phyloP scores from a whole-genome alignment of 2,113 vertebrate genomes.

The Actinemys pallida region DNA sequence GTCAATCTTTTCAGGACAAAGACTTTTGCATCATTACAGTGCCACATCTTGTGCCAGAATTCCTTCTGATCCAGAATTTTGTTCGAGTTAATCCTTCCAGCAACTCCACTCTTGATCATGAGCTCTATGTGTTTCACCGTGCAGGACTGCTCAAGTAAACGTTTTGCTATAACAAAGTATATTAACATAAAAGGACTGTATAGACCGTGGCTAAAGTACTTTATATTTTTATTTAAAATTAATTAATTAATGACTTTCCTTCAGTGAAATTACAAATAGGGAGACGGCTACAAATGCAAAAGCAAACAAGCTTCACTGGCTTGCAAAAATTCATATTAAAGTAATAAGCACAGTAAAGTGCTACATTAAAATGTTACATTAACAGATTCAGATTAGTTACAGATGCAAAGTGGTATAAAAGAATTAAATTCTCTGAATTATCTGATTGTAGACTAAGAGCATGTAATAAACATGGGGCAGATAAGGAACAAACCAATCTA shows the following conservation, averaged over 20 bases:
- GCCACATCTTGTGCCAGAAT: constrained; percentile 80
- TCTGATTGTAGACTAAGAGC: not conserved
- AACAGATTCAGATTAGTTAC: not conserved
- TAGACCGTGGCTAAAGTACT: not conserved
- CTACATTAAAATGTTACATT: not conserved
- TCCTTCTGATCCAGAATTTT: constrained; percentile 86
- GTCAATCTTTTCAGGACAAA: constrained; percentile 79
- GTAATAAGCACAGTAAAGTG: fast-evolving
- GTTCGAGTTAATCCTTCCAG: constrained; percentile 75
- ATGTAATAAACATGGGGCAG: not conserved
- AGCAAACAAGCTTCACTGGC: not conserved
- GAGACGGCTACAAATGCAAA: not conserved
- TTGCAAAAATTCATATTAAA: not conserved
- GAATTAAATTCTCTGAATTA: not conserved
- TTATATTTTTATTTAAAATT: not conserved
- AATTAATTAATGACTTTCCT: not conserved
- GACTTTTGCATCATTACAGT: constrained; percentile 88
- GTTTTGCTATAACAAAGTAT: fast-evolving
- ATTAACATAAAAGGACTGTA: not conserved
- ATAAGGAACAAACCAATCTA: not conserved
- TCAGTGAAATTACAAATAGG: not conserved
- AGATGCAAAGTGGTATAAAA: not conserved
- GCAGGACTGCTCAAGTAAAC: constrained; percentile 82
- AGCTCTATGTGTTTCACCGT: constrained; percentile 89
- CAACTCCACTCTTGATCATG: constrained; percentile 64